phyloP scores from a whole-genome alignment of 2,113 vertebrate species.

The Scopus umbretta region DNA sequence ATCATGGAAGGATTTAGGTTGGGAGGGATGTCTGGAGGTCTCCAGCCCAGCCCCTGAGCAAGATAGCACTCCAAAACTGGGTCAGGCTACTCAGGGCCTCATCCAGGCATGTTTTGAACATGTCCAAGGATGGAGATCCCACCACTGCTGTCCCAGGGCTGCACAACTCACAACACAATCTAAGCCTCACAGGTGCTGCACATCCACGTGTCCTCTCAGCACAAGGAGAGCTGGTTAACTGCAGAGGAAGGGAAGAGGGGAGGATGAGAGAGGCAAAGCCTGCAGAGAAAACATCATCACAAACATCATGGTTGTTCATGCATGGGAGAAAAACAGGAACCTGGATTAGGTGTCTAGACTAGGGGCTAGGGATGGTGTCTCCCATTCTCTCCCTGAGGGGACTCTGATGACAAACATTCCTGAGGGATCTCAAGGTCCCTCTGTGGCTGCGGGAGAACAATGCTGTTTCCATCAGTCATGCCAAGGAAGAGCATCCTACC shows the following conservation, averaged over 20 bases:
- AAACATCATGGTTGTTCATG: not conserved
- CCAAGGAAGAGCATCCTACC: not conserved
- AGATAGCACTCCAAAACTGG: not conserved
- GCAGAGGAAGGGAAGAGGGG: not conserved
- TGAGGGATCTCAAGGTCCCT: fast-evolving
- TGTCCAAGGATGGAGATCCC: not conserved
- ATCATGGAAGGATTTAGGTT: slow-evolving; percentile 25
- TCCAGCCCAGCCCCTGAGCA: not conserved
- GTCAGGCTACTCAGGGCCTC: not conserved
- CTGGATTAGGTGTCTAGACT: not conserved
- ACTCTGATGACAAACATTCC: not conserved
- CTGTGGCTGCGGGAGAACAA: fast-evolving
- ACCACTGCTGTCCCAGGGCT: not conserved
- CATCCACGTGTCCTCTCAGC: not conserved
- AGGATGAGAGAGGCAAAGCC: not conserved
- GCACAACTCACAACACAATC: not conserved
- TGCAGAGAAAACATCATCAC: not conserved
- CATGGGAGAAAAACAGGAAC: not conserved
- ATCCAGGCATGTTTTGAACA: not conserved
- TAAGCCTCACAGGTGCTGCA: not conserved
- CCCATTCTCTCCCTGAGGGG: not conserved
- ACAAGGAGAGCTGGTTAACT: not conserved
- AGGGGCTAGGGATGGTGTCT: not conserved
- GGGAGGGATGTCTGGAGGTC: slow-evolving; percentile 18
- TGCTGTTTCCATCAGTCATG: not conserved